These are phyloP conservation scores for Hylaeus anthracinus DNA, from an alignment of 1,140 invertebrate species.

Conservation along the genomic window DNA sequence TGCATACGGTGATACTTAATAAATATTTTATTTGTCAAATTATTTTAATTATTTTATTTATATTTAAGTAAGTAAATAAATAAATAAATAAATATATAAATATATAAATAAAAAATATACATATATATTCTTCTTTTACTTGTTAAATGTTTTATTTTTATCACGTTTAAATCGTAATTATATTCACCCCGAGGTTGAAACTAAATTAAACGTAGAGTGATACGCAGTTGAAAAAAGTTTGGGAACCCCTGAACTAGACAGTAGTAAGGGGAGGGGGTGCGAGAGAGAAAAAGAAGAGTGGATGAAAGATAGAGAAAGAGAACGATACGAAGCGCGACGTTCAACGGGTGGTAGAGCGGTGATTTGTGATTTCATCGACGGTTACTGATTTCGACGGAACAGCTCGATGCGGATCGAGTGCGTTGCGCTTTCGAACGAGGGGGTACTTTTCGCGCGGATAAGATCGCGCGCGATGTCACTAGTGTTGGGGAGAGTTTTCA, in stretches of 20 bases:
- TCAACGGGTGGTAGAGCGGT: slow-evolving; percentile 44
- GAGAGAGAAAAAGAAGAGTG: slow-evolving; percentile 7
- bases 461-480: slow-evolving; percentile 7
- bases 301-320: slow-evolving; percentile 14
- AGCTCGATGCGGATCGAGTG: slow-evolving; percentile 16
- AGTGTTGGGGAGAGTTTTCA: slow-evolving; percentile 22
- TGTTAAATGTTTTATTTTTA: too few species aligned
- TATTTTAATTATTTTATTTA: too few species aligned
- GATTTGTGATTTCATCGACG: slow-evolving; percentile 47
- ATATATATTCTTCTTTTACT: too few species aligned
- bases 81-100: too few species aligned
- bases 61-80: too few species aligned
- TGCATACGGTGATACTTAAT: too few species aligned
- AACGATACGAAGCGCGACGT: slow-evolving; percentile 52
- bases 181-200: too few species aligned
- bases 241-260: background rate
- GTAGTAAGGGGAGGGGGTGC: background rate
- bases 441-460: slow-evolving; percentile 11
- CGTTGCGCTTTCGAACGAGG: slow-evolving; percentile 36
- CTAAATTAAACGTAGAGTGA: too few species aligned
- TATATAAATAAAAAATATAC: too few species aligned
- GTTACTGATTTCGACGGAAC: slow-evolving; percentile 22
- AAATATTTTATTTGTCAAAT: too few species aligned
- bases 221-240: too few species aligned
- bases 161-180: too few species aligned